Evolutionary conservation across 2,888 invertebrate genomes (phyloP).

Genomic region (Dryobotodes eremita): DNA sequence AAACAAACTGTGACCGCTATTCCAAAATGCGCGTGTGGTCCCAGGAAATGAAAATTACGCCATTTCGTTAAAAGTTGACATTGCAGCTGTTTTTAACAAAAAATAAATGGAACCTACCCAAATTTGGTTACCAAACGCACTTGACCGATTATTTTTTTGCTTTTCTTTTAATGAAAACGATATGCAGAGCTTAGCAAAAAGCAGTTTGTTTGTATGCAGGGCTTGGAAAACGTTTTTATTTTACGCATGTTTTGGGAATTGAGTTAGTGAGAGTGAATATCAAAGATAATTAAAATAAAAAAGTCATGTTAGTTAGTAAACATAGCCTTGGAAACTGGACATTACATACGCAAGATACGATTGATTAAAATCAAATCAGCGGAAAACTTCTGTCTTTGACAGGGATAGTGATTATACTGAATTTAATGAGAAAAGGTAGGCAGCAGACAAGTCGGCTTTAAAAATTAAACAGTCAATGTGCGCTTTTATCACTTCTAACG

Average conservation of each 20-base stretch:
- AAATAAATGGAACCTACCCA: slow-evolving; percentile 62
- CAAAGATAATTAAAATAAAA: background rate
- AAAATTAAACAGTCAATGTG: background rate
- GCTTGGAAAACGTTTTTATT: slow-evolving; percentile 32
- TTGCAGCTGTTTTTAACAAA: slow-evolving; percentile 61
- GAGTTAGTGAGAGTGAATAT: slow-evolving; percentile 2
- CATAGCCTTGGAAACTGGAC: background rate
- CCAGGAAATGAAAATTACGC: slow-evolving; percentile 47
- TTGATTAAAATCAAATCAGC: background rate
- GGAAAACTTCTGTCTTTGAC: background rate
- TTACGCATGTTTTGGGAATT: slow-evolving; percentile 14
- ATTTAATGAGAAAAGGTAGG: background rate
- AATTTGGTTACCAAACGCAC: slow-evolving; percentile 50
- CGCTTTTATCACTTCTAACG: background rate
- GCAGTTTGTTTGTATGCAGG: slow-evolving; percentile 39
- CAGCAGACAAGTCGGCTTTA: background rate
- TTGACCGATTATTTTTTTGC: slow-evolving; percentile 57
- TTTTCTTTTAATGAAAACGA: slow-evolving; percentile 56
- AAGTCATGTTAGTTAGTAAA: background rate
- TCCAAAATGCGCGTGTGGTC: slow-evolving; percentile 55
- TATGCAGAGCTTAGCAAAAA: slow-evolving; percentile 53
- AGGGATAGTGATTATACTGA: background rate
- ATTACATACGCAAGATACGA: background rate
- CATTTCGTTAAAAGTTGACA: slow-evolving; percentile 59
- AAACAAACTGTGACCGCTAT: slow-evolving; percentile 9